Base-by-base conservation (phyloP, 2,797 vertebrate genomes). In the Sphenopsis melanotis region DNA sequence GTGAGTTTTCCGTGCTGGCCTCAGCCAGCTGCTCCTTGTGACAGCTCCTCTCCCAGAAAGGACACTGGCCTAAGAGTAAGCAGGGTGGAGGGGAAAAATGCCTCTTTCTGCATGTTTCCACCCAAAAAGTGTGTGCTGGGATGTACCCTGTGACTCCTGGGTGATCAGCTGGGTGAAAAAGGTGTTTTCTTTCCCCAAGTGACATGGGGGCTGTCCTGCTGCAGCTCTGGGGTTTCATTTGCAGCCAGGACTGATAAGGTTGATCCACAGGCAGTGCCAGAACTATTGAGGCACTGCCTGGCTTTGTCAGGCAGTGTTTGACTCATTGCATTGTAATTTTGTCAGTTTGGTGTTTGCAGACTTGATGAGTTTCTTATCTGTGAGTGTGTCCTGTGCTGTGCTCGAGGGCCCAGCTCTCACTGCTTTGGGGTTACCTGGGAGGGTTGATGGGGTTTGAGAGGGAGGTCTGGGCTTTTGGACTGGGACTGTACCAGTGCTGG, bases 381-480 rank as follows among this genome's bases (percentile, higher is more conserved):
- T 24, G 0, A 0, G 13, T 4, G 44, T 2, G 2, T 49, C 42
- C 34, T 0, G 19, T 14, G 66, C 49, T 0, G 7, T 8, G 49
- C 12, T 56, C 2, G 2, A 15, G 36, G 52, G 49, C 17, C 12
- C 20, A 3, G 37, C 29, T 68, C 77, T 59, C 6, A 0, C 3
- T 6, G 55, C 2, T 10, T 44, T 63, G 68, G 41, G 52, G 34
- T 56, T 30, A 0, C 13, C 47, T 23, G 23, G 71, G 39, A 42
- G 55, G 19, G 14, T 7, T 30, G 37, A 3, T 30, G 60, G 26
- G 55, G 32, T 10, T 3, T 24, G 41, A 14, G 19, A 50, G 49
- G 56, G 14, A 56, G 30, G 0, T 5, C 22, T 20, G 81, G 61
- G 18, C 16, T 55, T 4, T 14, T 18, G 69, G 29, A 39, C 53